Percentiles rank a stretch among this genome's conserved stretches.
Evolutionary conservation across 1,140 invertebrate genomes (phyloP).

Genomic region (Carposina sasakii): DNA sequence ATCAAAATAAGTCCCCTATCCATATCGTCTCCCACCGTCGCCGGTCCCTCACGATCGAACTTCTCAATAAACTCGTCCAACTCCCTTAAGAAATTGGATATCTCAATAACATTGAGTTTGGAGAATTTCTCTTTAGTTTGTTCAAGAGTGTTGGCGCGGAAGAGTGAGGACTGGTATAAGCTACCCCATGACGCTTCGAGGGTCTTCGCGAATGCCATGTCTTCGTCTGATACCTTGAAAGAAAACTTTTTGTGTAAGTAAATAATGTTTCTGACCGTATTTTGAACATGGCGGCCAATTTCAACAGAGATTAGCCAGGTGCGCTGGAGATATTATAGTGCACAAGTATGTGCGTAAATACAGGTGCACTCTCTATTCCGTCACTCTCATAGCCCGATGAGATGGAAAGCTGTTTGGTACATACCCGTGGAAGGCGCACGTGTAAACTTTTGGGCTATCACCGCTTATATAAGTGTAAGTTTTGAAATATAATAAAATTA

Average conservation of each 20-base stretch:
- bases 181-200: conserved; percentile 80
- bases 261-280: too few relatives aligned
- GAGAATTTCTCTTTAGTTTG: conserved; percentile 86
- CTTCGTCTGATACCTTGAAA: conserved; percentile 57
- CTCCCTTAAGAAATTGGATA: conserved; percentile 79
- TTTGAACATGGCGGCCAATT: too few relatives aligned
- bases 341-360: too few relatives aligned
- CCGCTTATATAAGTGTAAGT: too few relatives aligned
- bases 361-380: too few relatives aligned
- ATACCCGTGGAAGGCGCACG: too few relatives aligned
- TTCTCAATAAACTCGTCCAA: conserved; percentile 80
- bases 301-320: too few relatives aligned
- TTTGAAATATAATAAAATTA: too few relatives aligned
- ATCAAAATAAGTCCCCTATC: conserved; percentile 81
- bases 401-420: too few relatives aligned
- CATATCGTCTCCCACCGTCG: conserved; percentile 82
- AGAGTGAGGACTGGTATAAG: conserved; percentile 78
- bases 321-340: too few relatives aligned
- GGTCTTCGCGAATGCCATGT: conserved; percentile 74
- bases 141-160: conserved; percentile 78
- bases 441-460: too few relatives aligned
- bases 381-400: too few relatives aligned
- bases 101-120: conserved; percentile 81
- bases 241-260: conserved; percentile 28
- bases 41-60: conserved; percentile 84